phyloP scores from a whole-genome alignment of 2,113 vertebrate species.

The Capreolus pygargus region DNA sequence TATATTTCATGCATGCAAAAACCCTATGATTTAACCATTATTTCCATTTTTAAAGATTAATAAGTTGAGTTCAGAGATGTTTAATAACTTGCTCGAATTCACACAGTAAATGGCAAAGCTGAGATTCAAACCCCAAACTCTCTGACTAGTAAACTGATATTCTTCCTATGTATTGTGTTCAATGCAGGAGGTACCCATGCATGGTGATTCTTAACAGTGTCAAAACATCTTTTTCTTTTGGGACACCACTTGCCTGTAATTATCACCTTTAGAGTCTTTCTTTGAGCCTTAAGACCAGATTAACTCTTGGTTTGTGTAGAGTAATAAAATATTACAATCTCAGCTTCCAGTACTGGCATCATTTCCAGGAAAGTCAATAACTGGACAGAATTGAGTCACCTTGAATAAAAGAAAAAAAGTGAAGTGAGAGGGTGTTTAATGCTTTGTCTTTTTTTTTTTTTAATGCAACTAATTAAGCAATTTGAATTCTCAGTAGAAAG shows the following conservation, averaged over 20 bases:
- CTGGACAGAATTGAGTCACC: constrained; percentile 34
- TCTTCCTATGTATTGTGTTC: background rate
- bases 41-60: constrained; percentile 30
- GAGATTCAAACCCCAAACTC: constrained; percentile 22
- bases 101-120: background rate
- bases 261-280: constrained; percentile 61
- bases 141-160: constrained; percentile 49
- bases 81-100: constrained; percentile 20
- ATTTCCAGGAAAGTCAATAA: constrained; percentile 1
- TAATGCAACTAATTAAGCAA: constrained; percentile 23
- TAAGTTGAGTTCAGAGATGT: constrained; percentile 2
- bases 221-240: constrained; percentile 57
- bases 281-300: constrained; percentile 47
- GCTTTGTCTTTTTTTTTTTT: constrained; percentile 25
- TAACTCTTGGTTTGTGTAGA: constrained; percentile 29
- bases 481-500: constrained; percentile 28
- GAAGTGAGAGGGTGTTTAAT: background rate
- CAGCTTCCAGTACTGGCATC: background rate
- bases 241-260: constrained; percentile 54
- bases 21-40: background rate
- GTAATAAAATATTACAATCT: background rate
- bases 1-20: background rate
- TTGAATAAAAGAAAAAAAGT: constrained; percentile 17
- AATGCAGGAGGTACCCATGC: background rate
- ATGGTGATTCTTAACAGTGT: constrained; percentile 42